Conservation (phyloP, 30 jellyfish, hydroid and myxozoan species). For the Rhopilema esculentum region DNA sequence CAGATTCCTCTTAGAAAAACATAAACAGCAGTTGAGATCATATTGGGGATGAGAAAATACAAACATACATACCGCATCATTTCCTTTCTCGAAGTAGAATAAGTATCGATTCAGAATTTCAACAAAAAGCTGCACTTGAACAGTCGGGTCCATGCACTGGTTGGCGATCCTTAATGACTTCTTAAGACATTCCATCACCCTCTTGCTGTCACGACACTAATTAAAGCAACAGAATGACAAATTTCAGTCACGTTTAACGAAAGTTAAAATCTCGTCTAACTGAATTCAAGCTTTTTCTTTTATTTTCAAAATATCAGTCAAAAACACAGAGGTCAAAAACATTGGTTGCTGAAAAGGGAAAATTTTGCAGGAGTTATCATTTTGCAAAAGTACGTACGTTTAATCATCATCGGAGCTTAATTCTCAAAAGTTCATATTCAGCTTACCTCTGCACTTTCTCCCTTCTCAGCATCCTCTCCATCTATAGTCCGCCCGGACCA, state of each 20-base stretch:
- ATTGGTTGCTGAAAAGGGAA: no score
- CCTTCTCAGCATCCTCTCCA: conserved; percentile 86
- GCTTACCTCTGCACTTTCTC: conserved; percentile 79
- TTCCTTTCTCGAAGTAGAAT: conserved; percentile 94
- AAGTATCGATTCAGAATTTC: conserved; percentile 95
- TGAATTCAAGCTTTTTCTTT: no score
- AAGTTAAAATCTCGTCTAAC: no score
- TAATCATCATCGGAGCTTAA: no score
- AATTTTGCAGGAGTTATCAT: no score
- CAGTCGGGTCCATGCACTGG: conserved; percentile 99
- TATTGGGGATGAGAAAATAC: not conserved
- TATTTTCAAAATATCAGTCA: no score
- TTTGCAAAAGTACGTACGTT: no score
- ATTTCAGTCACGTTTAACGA: no score
- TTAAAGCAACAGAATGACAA: not conserved
- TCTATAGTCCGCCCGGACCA: conserved; percentile 98
- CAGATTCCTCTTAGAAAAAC: no score
- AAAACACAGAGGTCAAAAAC: no score
- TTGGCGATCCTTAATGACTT: conserved; percentile 96
- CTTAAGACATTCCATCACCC: conserved; percentile 98
- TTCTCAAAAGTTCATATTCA: no score
- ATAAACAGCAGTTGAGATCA: no score
- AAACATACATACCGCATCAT: conserved; percentile 91
- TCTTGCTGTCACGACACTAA: conserved; percentile 98
- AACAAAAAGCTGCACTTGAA: conserved; percentile 95